Evolutionary conservation across 2,113 vertebrate genomes (phyloP).

Genomic region (Pterocles orientalis): DNA sequence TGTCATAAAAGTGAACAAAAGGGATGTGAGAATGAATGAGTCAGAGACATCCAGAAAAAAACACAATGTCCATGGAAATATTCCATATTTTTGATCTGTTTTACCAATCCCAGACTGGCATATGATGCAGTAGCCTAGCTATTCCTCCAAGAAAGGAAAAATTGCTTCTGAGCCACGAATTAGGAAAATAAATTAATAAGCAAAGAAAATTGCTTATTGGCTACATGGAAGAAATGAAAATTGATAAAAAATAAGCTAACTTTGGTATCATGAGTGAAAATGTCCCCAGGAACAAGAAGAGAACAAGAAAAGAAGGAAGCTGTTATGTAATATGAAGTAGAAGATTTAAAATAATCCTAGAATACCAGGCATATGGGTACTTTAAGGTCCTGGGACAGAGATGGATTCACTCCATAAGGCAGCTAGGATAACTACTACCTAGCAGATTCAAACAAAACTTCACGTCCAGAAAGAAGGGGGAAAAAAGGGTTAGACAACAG

Average conservation of each 20-base stretch:
- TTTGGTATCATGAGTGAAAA: not conserved
- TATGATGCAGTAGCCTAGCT: not conserved
- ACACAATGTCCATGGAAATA: accelerated
- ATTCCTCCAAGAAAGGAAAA: not conserved
- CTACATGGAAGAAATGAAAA: not conserved
- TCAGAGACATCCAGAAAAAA: not conserved
- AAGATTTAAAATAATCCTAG: not conserved
- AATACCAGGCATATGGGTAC: not conserved
- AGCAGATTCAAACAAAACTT: not conserved
- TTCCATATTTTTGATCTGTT: not conserved
- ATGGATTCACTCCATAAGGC: not conserved
- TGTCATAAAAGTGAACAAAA: not conserved
- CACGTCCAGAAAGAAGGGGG: not conserved
- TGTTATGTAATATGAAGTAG: not conserved
- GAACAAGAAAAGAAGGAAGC: not conserved
- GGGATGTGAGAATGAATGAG: not conserved
- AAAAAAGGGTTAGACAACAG: not conserved
- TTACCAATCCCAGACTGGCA: not conserved
- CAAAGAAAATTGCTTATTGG: not conserved
- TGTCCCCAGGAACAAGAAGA: not conserved
- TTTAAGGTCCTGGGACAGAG: not conserved
- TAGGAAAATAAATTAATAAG: not conserved
- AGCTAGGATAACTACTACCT: not conserved
- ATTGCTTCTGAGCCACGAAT: not conserved
- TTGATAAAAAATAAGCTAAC: not conserved